phyloP scores from a whole-genome alignment of 53 echinoderm and acorn worm genomes.

The Paelopatides confundens region DNA sequence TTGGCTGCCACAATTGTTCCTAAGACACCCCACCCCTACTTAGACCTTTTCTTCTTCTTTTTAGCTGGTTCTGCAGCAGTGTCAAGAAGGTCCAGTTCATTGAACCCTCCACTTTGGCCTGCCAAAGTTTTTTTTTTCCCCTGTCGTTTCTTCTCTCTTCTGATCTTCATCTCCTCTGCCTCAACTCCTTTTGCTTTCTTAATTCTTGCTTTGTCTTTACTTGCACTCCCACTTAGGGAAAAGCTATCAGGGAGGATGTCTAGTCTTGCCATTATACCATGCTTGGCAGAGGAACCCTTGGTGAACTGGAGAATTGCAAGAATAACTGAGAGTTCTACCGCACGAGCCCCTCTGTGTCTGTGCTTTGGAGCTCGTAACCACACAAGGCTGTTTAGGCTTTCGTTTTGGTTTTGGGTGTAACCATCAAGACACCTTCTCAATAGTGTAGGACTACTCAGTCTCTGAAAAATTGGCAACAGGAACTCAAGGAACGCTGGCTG shows the following conservation, averaged over 20 bases:
- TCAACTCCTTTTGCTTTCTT: neutral
- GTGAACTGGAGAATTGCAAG: conserved; percentile 8
- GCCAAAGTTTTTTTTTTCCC: neutral
- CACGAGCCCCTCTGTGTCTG: neutral
- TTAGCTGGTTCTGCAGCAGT: neutral
- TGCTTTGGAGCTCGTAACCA: conserved; percentile 35
- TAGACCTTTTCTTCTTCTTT: neutral
- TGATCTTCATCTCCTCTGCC: conserved; percentile 1
- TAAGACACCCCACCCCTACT: neutral
- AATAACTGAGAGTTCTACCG: neutral
- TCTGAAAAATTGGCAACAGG: conserved; percentile 14
- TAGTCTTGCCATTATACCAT: neutral
- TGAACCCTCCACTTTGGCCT: neutral
- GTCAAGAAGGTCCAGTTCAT: neutral
- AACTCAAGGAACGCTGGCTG: neutral
- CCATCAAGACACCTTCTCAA: conserved; percentile 19
- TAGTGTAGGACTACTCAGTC: neutral
- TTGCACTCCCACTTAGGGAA: neutral
- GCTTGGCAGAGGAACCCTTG: neutral
- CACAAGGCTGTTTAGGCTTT: conserved; percentile 26
- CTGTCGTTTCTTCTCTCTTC: conserved; percentile 32
- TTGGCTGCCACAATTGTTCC: neutral
- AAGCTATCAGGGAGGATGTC: neutral
- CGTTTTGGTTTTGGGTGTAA: conserved; percentile 32
- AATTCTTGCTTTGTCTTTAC: neutral